Evolutionary conservation across 1,140 invertebrate species (phyloP).

Genomic region (Theocolax elegans): DNA sequence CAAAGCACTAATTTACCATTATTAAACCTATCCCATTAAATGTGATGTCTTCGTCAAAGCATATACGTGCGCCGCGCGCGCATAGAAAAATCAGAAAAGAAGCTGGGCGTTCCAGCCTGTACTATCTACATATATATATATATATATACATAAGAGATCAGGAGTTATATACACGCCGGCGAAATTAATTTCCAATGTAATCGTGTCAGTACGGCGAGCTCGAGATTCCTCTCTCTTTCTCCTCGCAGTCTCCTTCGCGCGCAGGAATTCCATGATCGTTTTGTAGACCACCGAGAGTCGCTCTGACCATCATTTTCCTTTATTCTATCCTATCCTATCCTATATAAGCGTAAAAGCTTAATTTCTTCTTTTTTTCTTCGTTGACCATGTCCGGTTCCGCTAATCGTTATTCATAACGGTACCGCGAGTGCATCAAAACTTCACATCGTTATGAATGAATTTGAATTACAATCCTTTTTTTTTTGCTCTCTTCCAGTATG

Average conservation of each 20-base stretch:
- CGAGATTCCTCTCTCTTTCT: conserved; percentile 29
- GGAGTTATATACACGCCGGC: too few relatives aligned
- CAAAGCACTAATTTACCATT: too few relatives aligned
- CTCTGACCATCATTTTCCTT: not conserved
- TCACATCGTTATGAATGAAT: not conserved
- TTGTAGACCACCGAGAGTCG: conserved; percentile 11
- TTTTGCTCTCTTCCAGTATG: not conserved
- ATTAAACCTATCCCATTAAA: too few relatives aligned
- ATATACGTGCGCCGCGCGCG: too few relatives aligned
- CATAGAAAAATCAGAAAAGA: too few relatives aligned
- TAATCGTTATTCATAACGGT: not conserved
- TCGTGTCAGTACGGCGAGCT: not conserved
- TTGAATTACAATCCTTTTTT: not conserved
- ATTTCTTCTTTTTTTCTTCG: not conserved
- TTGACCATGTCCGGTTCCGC: not conserved
- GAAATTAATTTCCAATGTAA: conserved; percentile 30
- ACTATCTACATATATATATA: too few relatives aligned
- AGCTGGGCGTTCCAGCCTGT: too few relatives aligned
- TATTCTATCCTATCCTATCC: too few relatives aligned
- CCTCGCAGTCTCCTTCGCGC: not conserved
- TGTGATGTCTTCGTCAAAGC: too few relatives aligned
- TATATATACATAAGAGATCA: too few relatives aligned
- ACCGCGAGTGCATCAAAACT: not conserved
- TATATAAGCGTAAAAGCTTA: too few relatives aligned
- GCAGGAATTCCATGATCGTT: conserved; percentile 2